Evolutionary conservation across 1,140 invertebrate species (phyloP).

Genomic region (Drosophila varians): DNA sequence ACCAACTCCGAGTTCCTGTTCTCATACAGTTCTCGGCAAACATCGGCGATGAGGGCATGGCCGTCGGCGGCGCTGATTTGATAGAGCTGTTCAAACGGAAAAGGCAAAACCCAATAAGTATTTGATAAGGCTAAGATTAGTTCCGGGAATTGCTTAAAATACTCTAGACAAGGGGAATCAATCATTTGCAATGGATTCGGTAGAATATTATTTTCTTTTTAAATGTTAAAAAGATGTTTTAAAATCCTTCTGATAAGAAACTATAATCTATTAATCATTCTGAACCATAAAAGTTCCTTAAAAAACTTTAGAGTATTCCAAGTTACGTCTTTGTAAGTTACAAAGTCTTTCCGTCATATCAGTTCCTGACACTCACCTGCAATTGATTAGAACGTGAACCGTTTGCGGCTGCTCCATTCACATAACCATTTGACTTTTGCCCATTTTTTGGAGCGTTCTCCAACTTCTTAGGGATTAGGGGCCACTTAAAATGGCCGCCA

Average conservation of each 20-base stretch:
- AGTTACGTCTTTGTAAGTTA: not conserved
- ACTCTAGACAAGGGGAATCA: not conserved
- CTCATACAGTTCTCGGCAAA: constrained; percentile 68
- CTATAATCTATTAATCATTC: too few relatives aligned
- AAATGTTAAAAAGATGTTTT: too few relatives aligned
- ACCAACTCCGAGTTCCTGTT: constrained; percentile 40
- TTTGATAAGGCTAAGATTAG: constrained; percentile 38
- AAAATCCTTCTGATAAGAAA: too few relatives aligned
- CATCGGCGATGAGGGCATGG: constrained; percentile 72
- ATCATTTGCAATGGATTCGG: too few relatives aligned
- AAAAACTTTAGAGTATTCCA: not conserved
- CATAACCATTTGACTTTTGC: constrained; percentile 46
- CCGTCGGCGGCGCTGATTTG: constrained; percentile 56
- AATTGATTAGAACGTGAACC: constrained; percentile 25
- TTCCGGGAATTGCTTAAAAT: constrained; percentile 28
- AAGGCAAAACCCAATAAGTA: constrained; percentile 20
- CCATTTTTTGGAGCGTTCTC: constrained; percentile 30
- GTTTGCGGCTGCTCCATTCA: constrained; percentile 21
- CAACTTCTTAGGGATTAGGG: constrained; percentile 9
- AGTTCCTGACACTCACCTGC: constrained; percentile 42
- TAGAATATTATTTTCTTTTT: too few relatives aligned
- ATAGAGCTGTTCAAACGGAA: constrained; percentile 47
- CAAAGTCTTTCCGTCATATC: constrained; percentile 3
- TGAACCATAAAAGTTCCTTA: not conserved
- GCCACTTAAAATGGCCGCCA: constrained; percentile 25